Evolutionary conservation across 2,888 invertebrate species (phyloP).

Genomic region (Strigamia crassipes): DNA sequence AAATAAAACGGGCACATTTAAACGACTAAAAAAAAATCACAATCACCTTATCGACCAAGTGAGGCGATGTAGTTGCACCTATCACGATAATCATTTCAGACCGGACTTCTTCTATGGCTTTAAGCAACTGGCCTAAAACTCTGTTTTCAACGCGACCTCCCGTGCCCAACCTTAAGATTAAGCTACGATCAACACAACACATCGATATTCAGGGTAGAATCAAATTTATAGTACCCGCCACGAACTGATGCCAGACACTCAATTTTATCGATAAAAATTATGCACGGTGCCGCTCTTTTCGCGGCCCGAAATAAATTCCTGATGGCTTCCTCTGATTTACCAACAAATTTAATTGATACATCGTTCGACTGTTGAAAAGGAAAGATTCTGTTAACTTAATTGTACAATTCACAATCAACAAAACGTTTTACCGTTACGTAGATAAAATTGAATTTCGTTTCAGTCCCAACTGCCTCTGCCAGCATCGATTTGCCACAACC

Average conservation of each 20-base stretch:
- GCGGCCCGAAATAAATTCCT: background rate
- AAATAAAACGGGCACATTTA: background rate
- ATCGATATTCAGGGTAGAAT: background rate
- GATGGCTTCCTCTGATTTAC: background rate
- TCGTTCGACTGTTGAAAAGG: background rate
- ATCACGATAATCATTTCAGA: background rate
- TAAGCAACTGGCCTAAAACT: slow-evolving; percentile 8
- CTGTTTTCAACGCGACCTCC: slow-evolving; percentile 83
- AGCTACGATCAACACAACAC: background rate
- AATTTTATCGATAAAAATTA: slow-evolving; percentile 1
- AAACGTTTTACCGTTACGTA: background rate
- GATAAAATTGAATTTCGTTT: background rate
- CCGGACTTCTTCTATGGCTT: background rate
- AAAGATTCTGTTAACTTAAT: background rate
- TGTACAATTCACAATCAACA: background rate
- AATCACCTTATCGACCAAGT: slow-evolving; percentile 81
- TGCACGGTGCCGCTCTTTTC: background rate
- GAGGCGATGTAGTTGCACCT: slow-evolving; percentile 78
- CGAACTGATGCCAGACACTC: background rate
- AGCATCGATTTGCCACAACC: slow-evolving; percentile 13
- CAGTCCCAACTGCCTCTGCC: background rate
- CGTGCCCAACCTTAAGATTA: background rate
- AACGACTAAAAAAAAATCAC: background rate
- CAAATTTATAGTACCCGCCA: background rate
- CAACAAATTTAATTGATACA: background rate